Base-by-base conservation (phyloP, 2,797 vertebrate genomes). In the Erpetoichthys calabaricus region DNA sequence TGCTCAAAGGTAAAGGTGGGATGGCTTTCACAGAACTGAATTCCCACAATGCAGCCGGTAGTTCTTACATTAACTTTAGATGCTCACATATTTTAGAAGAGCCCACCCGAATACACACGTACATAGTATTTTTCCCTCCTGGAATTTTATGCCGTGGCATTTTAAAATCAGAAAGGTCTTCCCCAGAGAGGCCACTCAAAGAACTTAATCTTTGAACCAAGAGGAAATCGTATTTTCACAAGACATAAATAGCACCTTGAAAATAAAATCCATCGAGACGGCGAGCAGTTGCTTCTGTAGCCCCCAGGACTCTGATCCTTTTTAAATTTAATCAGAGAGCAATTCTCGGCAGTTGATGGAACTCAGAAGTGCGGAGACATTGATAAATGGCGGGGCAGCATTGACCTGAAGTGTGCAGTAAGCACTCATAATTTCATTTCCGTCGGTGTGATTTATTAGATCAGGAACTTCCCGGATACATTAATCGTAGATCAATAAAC, bases 311-410 rank as follows among this genome's bases (percentile, higher is more conserved):
- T 57, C 6, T 52, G 55, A 61, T 57, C 44, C 50, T 52, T 61
- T 61, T 52, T 47, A 63, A 64, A 64, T 75, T 67, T 75, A 74
- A 74, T 80, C 74, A 68, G 67, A 65, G 64, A 65, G 60, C 63
- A 62, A 52, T 25, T 62, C 50, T 72, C 69, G 77, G 74, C 73
- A 64, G 58, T 64, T 53, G 59, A 57, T 65, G 58, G 68, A 67
- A 73, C 72, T 73, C 72, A 75, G 75, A 77, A 67, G 44, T 7
- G 57, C 56, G 58, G 45, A 5, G 45, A 75, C 76, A 70, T 47
- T 63, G 76, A 78, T 68, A 62, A 71, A 74, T 70, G 65, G 63
- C 64, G 47, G 56, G 9, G 3, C 44, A n/a, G 65, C 62, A 62
- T 52, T 60, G 71, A 72, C 69, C 75, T 57, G 60, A 62, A 67